Evolutionary conservation across 2,888 invertebrate species (phyloP), one percentile per base, ranked within the genome.

Genomic region (Phengaris arion): DNA sequence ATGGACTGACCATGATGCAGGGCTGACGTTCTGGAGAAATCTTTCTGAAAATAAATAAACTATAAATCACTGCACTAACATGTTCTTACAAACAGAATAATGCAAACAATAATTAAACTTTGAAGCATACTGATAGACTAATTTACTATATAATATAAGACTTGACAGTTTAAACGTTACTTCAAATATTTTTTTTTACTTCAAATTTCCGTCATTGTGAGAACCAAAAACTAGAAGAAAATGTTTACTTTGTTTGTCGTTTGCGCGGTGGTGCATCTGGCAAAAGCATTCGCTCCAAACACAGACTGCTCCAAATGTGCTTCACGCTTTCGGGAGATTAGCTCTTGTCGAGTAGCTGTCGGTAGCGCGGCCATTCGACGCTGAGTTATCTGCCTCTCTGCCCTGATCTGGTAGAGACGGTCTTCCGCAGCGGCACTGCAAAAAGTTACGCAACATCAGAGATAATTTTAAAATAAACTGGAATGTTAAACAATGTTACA

Each of bases 401-500:
- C 10, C 52, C 52, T 52, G 52, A 52, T 52, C 52, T 52, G 52
- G 52, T 12, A 10, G 9, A 52, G n/a, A 55, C 2, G 55, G 13
- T 57, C 57, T 57, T 57, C 57, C 15, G 57, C 6, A 57, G 15
- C 57, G 57, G 57, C 57, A 57, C 15, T 57, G 57, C 57, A 57
- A 57, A 57, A 5, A 52, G 57, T 57, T 57, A 7, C 15, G 15
- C 57, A 57, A 57, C 57, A 57, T 57, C 15, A 8, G 57, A 57
- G 57, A 57, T 57, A 52, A 10, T n/a, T 10, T 52, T 52, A 57
- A 57, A 57, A 15, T 57, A 57, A 57, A 57, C 15, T 57, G 8
- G 15, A 57, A 7, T 52, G 10, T 52, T 52, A 52, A 52, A 10
- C 1, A 4, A 3, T 52, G 3, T 52, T 52, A 52, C 2, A 3